Conservation (phyloP, 53 echinoderm and acorn worm genomes). For the Temnopleurus reevesii region DNA sequence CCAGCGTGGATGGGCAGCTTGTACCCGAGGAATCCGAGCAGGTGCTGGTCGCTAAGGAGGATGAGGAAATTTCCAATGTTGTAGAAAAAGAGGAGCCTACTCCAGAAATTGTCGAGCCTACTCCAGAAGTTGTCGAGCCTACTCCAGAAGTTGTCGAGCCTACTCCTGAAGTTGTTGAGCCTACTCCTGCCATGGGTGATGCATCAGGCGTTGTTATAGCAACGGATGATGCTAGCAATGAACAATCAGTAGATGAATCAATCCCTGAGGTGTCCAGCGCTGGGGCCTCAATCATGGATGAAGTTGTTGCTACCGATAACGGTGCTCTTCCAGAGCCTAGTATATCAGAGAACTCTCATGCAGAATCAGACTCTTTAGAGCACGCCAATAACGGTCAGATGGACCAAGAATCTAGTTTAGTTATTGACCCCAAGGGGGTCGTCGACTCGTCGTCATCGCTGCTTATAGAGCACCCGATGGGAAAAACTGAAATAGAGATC, state of each 20-base stretch:
- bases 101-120: not conserved
- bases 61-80: not conserved
- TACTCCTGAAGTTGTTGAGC: too few species aligned
- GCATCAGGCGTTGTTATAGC: conserved; percentile 22
- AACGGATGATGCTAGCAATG: conserved; percentile 4
- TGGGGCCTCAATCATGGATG: not conserved
- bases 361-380: conserved; percentile 40
- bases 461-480: conserved; percentile 44
- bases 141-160: not conserved
- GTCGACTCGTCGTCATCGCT: not conserved
- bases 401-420: conserved; percentile 54
- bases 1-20: not conserved
- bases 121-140: not conserved
- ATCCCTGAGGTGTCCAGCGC: not conserved
- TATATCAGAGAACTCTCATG: conserved; percentile 17
- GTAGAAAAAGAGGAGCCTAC: conserved; percentile 16
- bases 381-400: conserved; percentile 46
- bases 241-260: conserved; percentile 18
- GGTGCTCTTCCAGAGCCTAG: not conserved
- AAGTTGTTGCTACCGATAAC: not conserved
- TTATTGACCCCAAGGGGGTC: conserved; percentile 48
- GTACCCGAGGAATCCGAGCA: not conserved
- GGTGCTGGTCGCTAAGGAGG: not conserved
- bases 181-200: not conserved
- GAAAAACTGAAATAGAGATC: conserved; percentile 59